Conservation (phyloP, 2,113 vertebrate species). For the Petrocephalus microphthalmus region DNA sequence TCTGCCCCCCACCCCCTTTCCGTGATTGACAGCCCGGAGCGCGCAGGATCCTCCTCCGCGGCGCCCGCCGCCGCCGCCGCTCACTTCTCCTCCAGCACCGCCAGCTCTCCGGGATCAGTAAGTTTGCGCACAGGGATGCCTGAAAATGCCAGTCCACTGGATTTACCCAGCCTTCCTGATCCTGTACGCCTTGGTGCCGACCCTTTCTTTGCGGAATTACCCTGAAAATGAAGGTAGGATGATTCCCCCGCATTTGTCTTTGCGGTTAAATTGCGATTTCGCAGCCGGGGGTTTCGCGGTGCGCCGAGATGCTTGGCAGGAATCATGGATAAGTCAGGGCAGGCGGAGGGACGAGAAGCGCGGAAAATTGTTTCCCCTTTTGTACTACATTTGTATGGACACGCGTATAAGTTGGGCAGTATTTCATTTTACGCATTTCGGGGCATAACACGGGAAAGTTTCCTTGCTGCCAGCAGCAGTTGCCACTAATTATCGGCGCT, state of each 20-base stretch:
- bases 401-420: neutral
- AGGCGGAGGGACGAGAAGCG: neutral
- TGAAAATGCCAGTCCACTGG: constrained; percentile 42
- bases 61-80: constrained; percentile 13
- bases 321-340: neutral
- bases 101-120: constrained; percentile 31
- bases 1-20: constrained; percentile 6
- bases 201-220: constrained; percentile 38
- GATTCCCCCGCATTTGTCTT: neutral
- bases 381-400: neutral
- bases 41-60: constrained; percentile 31
- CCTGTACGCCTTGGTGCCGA: constrained; percentile 26
- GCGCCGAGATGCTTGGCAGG: neutral
- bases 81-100: constrained; percentile 5
- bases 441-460: neutral
- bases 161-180: constrained; percentile 37
- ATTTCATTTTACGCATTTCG: neutral
- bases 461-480: neutral
- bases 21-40: constrained; percentile 27
- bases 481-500: neutral
- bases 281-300: neutral
- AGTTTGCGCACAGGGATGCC: constrained; percentile 49
- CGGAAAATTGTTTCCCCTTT: neutral
- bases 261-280: neutral
- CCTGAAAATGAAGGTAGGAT: constrained; percentile 46